Evolutionary conservation across 2,113 vertebrate genomes (phyloP), one percentile per base, ranked within the genome.

Genomic region (Nyctereutes procyonoides): DNA sequence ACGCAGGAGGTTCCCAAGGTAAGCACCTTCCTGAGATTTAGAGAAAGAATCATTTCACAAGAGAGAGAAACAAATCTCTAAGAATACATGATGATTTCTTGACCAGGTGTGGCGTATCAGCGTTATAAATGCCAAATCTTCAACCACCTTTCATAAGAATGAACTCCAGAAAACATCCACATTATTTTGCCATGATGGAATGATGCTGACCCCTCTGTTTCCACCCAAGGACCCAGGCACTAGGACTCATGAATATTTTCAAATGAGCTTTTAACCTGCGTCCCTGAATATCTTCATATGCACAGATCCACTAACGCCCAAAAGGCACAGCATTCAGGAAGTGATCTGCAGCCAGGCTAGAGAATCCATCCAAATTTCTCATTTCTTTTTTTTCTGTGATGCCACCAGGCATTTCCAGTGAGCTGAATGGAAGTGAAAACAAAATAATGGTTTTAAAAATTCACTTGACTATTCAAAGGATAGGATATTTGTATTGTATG

Each of bases 181-280:
- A 19, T 88, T 32, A 88, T 76, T 84, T 88, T 63, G 32, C 32
- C 88, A 93, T 79, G 60, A 67, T 94, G 24, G 30, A 77, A n/a
- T 89, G 53, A 51, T 89, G 73, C 58, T 48, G 20, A 65, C 48
- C 28, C 48, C 32, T 96, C 55, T 79, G 0, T 65, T 91, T 96
- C 19, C 58, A 6, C 35, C n/a, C 38, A 63, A 79, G 20, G 30
- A 14, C 17, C 1, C n/a, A n/a, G 76, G 38, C 5, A 32, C 56
- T 73, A 43, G 4, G 43, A 24, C n/a, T 96, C 90, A 15, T 67
- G 26, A 53, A 43, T 74, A 92, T 84, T 94, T 93, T 96, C 35
- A 83, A 35, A 20, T 95, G n/a, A 74, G 11, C 24, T 92, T 85
- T 67, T 86, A 63, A 77, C 9, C 32, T 76, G 22, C 35, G 13